A percentile compares a stretch with the other conserved stretches of the same genome.
These are phyloP conservation scores for Drosophila triauraria DNA, from an alignment of 1,140 invertebrate species.

Conservation along the genomic window DNA sequence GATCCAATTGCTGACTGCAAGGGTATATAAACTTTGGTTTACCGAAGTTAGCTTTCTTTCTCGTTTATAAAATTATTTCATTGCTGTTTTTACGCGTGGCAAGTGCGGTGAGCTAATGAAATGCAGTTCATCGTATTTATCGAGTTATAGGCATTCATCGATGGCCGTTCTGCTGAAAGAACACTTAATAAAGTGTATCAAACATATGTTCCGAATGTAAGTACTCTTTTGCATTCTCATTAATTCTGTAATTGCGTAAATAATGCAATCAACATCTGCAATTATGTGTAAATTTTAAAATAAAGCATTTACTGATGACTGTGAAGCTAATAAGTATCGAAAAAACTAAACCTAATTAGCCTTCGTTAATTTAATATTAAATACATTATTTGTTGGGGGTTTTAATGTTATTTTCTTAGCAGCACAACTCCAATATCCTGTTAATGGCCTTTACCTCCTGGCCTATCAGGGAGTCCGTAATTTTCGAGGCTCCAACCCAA, in stretches of 20 bases:
- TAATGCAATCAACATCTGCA: conserved; percentile 3
- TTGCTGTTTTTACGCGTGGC: conserved; percentile 42
- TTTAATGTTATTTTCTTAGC: too few species aligned
- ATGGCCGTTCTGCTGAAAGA: conserved; percentile 1
- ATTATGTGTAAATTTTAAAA: background rate
- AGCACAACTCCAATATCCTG: conserved; percentile 1
- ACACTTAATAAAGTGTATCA: conserved; percentile 22
- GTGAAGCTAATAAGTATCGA: background rate
- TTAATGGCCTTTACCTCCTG: conserved; percentile 8
- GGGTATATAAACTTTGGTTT: too few species aligned
- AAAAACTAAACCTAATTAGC: too few species aligned
- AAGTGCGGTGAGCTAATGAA: conserved; percentile 38
- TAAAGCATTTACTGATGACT: background rate
- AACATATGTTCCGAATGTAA: conserved; percentile 21
- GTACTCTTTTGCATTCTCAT: background rate
- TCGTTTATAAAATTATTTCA: conserved; percentile 23
- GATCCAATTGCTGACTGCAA: too few species aligned
- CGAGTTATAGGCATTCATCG: conserved; percentile 21
- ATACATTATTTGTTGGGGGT: too few species aligned
- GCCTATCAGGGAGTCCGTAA: conserved; percentile 18
- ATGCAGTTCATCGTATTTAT: conserved; percentile 42
- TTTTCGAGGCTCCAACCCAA: conserved; percentile 7
- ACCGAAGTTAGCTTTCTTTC: too few species aligned
- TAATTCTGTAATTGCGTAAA: conserved; percentile 8
- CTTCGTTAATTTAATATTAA: background rate